Evolutionary conservation across 2,888 invertebrate genomes (phyloP).

Genomic region (Napeogenes sylphis): DNA sequence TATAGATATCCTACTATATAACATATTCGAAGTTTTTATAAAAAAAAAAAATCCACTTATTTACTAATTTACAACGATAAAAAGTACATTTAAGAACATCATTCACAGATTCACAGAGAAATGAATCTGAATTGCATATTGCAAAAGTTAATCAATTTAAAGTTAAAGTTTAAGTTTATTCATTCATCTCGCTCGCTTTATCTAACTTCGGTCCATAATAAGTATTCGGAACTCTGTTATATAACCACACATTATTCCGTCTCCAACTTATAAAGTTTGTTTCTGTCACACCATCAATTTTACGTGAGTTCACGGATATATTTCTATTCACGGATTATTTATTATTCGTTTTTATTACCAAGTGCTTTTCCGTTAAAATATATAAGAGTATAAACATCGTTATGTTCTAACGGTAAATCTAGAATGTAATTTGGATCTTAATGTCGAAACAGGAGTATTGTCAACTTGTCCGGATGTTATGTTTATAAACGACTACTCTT

Average conservation of each 20-base stretch:
- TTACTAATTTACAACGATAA: no score
- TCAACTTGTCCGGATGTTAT: slow-evolving; percentile 39
- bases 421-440: slow-evolving; percentile 22
- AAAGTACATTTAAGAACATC: no score
- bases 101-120: no score
- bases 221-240: background rate
- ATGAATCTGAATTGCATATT: no score
- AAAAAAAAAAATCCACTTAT: no score
- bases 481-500: slow-evolving; percentile 56
- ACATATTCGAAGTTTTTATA: no score
- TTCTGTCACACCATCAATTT: slow-evolving; percentile 23
- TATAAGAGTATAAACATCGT: slow-evolving; percentile 7
- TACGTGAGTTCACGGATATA: background rate
- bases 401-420: slow-evolving; percentile 20
- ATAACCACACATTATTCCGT: background rate
- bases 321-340: background rate
- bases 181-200: no score
- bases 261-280: slow-evolving; percentile 17
- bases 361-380: background rate
- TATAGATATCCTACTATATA: no score
- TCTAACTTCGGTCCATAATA: no score
- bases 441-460: slow-evolving; percentile 42
- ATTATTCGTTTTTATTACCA: background rate
- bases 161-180: no score
- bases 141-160: no score